A percentile compares a stretch with the other conserved stretches of the same genome.
Evolutionary conservation across 2,888 invertebrate species (phyloP).

Genomic region (Protonemura montana): DNA sequence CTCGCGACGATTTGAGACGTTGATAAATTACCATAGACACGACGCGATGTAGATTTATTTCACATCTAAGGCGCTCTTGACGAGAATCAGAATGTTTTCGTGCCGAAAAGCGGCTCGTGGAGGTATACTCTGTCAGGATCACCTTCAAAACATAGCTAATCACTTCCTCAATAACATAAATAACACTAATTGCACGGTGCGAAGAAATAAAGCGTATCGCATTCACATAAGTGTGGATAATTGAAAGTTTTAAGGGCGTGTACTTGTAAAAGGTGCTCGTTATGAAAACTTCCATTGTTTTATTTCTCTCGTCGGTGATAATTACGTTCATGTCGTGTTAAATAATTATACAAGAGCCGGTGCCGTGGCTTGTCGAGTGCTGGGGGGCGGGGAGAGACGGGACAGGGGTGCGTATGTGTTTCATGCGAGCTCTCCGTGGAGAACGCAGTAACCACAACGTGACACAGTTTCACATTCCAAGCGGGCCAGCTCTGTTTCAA

Average conservation of each 20-base stretch:
- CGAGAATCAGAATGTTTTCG: neutral
- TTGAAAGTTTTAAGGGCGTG: slow-evolving; percentile 21
- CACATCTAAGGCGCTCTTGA: neutral
- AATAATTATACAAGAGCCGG: slow-evolving; percentile 7
- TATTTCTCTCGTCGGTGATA: neutral
- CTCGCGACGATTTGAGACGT: neutral
- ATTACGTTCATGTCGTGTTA: neutral
- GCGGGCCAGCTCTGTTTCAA: neutral
- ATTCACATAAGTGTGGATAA: neutral
- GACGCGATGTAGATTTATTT: neutral
- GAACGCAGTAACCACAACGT: neutral
- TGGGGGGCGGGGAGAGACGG: neutral
- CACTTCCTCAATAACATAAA: slow-evolving; percentile 12
- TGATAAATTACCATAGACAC: neutral
- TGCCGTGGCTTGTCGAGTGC: neutral
- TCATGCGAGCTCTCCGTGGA: neutral
- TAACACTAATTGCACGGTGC: neutral
- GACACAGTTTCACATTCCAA: neutral
- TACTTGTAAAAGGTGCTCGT: slow-evolving; percentile 20
- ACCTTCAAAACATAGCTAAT: neutral
- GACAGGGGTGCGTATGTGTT: neutral
- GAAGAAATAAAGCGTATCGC: neutral
- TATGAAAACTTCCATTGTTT: neutral
- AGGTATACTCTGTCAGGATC: neutral
- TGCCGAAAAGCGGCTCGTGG: neutral